Base-by-base conservation (phyloP, 1,140 invertebrate species). In the Mycetomoellerius zeteki region DNA sequence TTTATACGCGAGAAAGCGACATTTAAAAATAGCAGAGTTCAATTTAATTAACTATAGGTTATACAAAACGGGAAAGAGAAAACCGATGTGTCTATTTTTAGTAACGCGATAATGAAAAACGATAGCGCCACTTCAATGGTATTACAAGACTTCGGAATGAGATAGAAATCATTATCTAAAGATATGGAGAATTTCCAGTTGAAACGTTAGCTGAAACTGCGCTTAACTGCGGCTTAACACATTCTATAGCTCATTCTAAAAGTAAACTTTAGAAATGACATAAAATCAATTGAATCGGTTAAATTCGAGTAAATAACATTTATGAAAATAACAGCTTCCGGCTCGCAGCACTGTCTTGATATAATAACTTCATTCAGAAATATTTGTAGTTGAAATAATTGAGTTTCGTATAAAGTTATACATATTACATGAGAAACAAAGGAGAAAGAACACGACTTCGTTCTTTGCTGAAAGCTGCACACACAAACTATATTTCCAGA, bases 141-240 rank as follows among this genome's bases (percentile, higher is more conserved):
- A 24, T 8, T 27, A 3, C n/a, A n/a, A 16, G 62, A 60, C 4
- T 4, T 4, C 0, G 14, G 33, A 54, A 37, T 37, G 47, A 80
- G 47, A 71, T 71, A 37, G 10, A 33, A 56, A 81, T 56, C 16
- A 5, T 81, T 65, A 77, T 62, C 27, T 77, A 21, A 52, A 67
- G 47, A 6, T 33, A 33, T 8, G 2, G 16, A 62, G 7, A 37
- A 81, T 71, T 54, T 69, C 16, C n/a, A 16, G 12, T 16, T 65
- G 64, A 50, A 78, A 65, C 12, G 6, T 65, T 43, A 30, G 14
- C 24, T 65, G 21, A n/a, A 30, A 43, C 33, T 6, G 7, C 8
- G 10, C 37, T 43, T 27, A 24, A 77, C 16, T 14, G 10, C 10
- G 8, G n/a, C 62, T 65, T 65, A 65, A 65, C 62, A 19, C 50